Conservation (phyloP, 1,140 invertebrate genomes). For the Lithobius niger region DNA sequence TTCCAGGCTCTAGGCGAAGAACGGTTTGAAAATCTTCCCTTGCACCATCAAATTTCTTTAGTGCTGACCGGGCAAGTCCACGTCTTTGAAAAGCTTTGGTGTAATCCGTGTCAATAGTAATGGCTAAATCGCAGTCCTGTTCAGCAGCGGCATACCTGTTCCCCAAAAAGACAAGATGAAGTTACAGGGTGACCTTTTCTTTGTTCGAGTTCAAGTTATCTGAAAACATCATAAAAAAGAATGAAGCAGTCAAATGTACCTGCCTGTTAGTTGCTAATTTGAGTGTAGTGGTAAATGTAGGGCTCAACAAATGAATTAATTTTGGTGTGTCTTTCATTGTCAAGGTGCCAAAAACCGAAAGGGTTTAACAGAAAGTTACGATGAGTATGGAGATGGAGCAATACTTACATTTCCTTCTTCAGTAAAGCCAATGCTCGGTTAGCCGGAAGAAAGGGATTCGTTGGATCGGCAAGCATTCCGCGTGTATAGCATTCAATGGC, state of each 20-base stretch:
- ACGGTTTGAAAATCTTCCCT: constrained; percentile 49
- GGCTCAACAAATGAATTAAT: neutral
- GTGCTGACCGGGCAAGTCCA: constrained; percentile 47
- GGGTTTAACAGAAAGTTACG: neutral
- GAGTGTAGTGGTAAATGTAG: neutral
- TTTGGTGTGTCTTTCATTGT: neutral
- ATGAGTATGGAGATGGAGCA: constrained; percentile 4
- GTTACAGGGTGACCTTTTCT: too few relatives aligned
- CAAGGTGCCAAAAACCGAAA: too few relatives aligned
- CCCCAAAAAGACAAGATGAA: too few relatives aligned
- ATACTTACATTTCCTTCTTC: constrained; percentile 60
- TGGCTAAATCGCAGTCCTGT: constrained; percentile 53
- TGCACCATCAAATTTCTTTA: constrained; percentile 47
- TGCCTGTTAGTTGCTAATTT: neutral
- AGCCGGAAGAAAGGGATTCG: constrained; percentile 67
- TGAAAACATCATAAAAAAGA: too few relatives aligned
- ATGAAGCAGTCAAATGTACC: too few relatives aligned
- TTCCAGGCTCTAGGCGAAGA: constrained; percentile 54
- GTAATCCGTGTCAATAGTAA: constrained; percentile 56
- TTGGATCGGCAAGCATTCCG: constrained; percentile 57
- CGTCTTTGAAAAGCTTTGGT: constrained; percentile 65
- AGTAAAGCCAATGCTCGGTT: constrained; percentile 78
- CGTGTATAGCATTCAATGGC: constrained; percentile 66
- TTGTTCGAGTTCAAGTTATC: too few relatives aligned
- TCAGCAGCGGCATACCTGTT: constrained; percentile 61